These are phyloP conservation scores for Micrasema minimum DNA, from an alignment of 1,140 invertebrate species.

Conservation along the genomic window DNA sequence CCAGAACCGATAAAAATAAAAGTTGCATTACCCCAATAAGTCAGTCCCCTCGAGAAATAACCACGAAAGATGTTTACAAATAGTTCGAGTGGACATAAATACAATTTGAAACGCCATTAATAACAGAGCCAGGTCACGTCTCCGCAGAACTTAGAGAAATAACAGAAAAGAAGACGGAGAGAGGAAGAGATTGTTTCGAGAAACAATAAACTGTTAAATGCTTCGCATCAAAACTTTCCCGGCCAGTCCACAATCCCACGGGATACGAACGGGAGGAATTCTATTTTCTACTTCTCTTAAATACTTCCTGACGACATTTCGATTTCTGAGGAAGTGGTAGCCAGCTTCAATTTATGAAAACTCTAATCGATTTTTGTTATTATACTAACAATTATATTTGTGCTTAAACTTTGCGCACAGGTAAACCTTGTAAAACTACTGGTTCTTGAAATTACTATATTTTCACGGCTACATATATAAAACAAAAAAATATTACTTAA, in stretches of 20 bases:
- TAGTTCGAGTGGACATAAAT: slow-evolving; percentile 16
- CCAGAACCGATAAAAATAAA: too few species aligned
- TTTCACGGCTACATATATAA: too few species aligned
- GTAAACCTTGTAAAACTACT: too few species aligned
- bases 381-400: too few species aligned
- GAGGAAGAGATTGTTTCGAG: slow-evolving; percentile 50
- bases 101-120: slow-evolving; percentile 33
- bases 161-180: slow-evolving; percentile 22
- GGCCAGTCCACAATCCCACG: neutral
- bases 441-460: too few species aligned
- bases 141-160: slow-evolving; percentile 26
- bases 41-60: too few species aligned
- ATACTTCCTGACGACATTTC: neutral
- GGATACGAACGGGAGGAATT: neutral
- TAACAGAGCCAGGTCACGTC: slow-evolving; percentile 49
- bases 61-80: neutral
- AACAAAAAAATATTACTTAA: too few species aligned
- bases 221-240: slow-evolving; percentile 50
- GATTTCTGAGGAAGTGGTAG: too few species aligned
- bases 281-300: slow-evolving; percentile 6
- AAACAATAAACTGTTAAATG: slow-evolving; percentile 54
- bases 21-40: too few species aligned
- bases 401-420: too few species aligned
- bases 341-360: too few species aligned
- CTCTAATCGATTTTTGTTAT: too few species aligned